Base-by-base conservation (phyloP, 2,113 vertebrate species). In the Sapayoa aenigma region DNA sequence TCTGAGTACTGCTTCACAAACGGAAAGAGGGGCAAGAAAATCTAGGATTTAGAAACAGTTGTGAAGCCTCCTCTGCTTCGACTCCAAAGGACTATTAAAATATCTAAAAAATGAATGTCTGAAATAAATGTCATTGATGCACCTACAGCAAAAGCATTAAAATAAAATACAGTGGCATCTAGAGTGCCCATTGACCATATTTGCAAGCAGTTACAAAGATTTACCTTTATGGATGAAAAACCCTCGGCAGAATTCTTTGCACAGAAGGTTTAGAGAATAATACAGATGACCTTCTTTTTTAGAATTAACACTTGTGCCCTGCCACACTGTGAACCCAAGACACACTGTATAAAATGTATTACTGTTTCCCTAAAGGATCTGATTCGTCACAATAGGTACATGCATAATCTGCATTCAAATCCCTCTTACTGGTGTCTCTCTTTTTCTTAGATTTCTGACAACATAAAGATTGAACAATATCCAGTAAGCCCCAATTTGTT, bases 181-280 rank as follows among this genome's bases (percentile, higher is more conserved):
- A 42, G 25, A 73, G 25, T 15, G 11, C 30, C 14, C 56, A 67
- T 4, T 74, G 18, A 63, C 20, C 4, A 13, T 50, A 84, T 65
- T 88, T 92, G 78, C 31, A 93, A 90, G 37, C 41, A 58, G 55
- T 62, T 69, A 74, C 21, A n/a, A 94, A 58, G 33, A 86, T 77
- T 81, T 86, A 41, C 14, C 12, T 71, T 81, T 59, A 71, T 14
- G 37, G 44, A 82, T 84, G 47, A 58, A 63, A 21, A 83, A 71
- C 9, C 14, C 35, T 41, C 53, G 47, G 19, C 58, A 95, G 44
- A 77, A 63, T 50, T 71, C 19, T 55, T 76, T 55, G 47, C 52
- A 37, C 9, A 56, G 49, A 44, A 60, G 28, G 16, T 63, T 14
- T 42, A 46, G 19, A 83, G 46, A 85, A 65, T n/a, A 84, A 71